Evolutionary conservation across 2,113 vertebrate genomes (phyloP), one percentile per base, ranked within the genome.

Genomic region (Apistogramma diplotaenia): DNA sequence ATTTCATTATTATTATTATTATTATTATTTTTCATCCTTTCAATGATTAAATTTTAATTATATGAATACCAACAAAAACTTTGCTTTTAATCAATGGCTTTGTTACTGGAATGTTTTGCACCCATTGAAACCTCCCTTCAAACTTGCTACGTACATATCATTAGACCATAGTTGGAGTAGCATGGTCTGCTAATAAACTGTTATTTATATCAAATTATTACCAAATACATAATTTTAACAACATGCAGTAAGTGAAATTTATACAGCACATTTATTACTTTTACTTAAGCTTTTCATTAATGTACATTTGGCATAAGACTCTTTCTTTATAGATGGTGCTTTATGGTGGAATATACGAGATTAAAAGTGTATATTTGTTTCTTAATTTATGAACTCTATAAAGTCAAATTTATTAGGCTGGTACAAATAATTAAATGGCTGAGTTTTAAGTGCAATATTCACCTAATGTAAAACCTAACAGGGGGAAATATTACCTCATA

Each of bases 151-250:
- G 88, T 91, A 91, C 87, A 89, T 81, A 91, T 93, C 90, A 94
- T 94, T 96, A 97, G 96, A 96, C 95, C 95, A 95, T 92, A 89
- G 94, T 95, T 96, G 60, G 13, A 65, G 40, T 95, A 95, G 96
- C 94, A 95, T 93, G 94, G 95, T 96, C 95, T 91, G 96, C 96
- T 97, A 97, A 98, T 99, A 99, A 99, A 99, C 96, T 98, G 96
- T 98, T 99, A 99, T 99, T 99, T 98, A 98, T 97, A 96, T 95
- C 96, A 97, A 97, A 99, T 97, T 97, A 98, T 98, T 96, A 96
- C 96, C 97, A 96, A 98, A 98, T 99, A 96, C 96, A 97, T 99
- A 97, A 99, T 97, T 98, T 98, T 99, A 99, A 99, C 97, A 98
- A 96, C 97, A 96, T 97, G 96, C 96, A 96, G 96, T 97, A 96